These are phyloP conservation scores for Peromyscus leucopus DNA, from an alignment of 2,113 vertebrate species.

Conservation along the genomic window DNA sequence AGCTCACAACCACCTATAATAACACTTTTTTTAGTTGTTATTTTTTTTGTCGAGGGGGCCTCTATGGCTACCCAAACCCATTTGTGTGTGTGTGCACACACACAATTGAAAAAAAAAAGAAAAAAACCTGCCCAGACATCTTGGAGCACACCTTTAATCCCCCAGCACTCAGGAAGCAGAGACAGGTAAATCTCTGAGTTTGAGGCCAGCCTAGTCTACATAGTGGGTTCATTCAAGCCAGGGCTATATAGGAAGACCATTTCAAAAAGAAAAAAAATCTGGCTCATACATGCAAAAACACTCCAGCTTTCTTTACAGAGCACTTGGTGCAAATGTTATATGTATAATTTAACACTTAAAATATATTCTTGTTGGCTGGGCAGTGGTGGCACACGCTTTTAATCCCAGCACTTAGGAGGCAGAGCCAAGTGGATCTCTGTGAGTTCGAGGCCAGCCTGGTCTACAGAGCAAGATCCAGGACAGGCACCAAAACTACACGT, in stretches of 20 bases:
- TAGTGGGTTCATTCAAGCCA: background rate
- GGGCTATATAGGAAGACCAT: background rate
- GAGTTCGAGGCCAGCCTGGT: no score
- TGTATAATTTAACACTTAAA: background rate
- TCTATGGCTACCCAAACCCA: background rate
- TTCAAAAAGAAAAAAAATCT: background rate
- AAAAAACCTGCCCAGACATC: background rate
- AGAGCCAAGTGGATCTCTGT: no score
- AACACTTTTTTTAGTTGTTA: background rate
- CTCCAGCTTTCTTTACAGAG: constrained; percentile 1
- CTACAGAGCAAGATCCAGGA: no score
- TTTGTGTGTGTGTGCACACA: no score
- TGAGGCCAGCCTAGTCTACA: background rate
- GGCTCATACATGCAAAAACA: constrained; percentile 37
- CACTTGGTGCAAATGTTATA: background rate
- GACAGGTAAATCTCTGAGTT: background rate
- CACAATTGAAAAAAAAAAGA: background rate
- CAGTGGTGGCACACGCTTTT: no score
- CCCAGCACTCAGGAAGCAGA: background rate
- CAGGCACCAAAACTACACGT: no score
- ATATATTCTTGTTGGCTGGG: background rate
- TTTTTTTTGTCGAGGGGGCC: background rate
- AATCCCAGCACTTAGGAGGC: no score
- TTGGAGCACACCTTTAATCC: background rate
- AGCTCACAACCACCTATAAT: no score